Conservation (phyloP, 2,888 invertebrate species). For the Epinotia brunnichana region DNA sequence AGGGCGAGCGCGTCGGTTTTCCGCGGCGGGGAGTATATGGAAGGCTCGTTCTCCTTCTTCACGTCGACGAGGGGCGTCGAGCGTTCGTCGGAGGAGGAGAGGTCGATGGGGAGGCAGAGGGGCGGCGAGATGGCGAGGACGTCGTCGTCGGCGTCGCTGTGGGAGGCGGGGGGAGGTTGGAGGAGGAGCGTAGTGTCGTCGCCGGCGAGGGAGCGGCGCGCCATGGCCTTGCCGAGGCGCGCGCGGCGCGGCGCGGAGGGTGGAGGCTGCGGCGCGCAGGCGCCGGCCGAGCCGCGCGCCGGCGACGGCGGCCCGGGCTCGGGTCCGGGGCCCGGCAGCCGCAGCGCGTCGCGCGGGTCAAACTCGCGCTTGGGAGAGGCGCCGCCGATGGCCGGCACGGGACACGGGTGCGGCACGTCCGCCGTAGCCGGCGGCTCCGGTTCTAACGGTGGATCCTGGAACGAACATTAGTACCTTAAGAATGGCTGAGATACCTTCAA, state of each 20-base stretch:
- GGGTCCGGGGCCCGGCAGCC: slow-evolving; percentile 69
- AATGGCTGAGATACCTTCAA: background rate
- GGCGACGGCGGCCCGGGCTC: slow-evolving; percentile 86
- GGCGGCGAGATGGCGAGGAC: slow-evolving; percentile 79
- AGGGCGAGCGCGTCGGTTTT: slow-evolving; percentile 77
- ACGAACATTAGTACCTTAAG: slow-evolving; percentile 11
- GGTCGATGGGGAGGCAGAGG: slow-evolving; percentile 74
- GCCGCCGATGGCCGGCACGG: slow-evolving; percentile 73
- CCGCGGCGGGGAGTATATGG: slow-evolving; percentile 66
- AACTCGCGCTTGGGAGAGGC: slow-evolving; percentile 77
- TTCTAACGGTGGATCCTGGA: slow-evolving; percentile 76
- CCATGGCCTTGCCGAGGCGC: slow-evolving; percentile 86
- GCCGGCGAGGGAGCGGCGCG: slow-evolving; percentile 84
- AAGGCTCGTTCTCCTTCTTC: slow-evolving; percentile 79
- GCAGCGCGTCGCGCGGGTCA: slow-evolving; percentile 71
- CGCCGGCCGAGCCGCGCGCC: slow-evolving; percentile 87
- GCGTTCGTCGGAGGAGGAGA: slow-evolving; percentile 79
- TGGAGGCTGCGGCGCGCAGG: slow-evolving; percentile 85
- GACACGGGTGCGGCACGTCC: slow-evolving; percentile 73
- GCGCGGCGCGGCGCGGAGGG: slow-evolving; percentile 75
- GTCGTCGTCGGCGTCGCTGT: slow-evolving; percentile 81
- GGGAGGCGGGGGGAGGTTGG: slow-evolving; percentile 59
- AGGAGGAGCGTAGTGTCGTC: slow-evolving; percentile 81
- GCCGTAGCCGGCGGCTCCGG: slow-evolving; percentile 71
- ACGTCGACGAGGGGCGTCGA: slow-evolving; percentile 76